phyloP scores from a whole-genome alignment of 2,797 vertebrate species.

The Merluccius polli region DNA sequence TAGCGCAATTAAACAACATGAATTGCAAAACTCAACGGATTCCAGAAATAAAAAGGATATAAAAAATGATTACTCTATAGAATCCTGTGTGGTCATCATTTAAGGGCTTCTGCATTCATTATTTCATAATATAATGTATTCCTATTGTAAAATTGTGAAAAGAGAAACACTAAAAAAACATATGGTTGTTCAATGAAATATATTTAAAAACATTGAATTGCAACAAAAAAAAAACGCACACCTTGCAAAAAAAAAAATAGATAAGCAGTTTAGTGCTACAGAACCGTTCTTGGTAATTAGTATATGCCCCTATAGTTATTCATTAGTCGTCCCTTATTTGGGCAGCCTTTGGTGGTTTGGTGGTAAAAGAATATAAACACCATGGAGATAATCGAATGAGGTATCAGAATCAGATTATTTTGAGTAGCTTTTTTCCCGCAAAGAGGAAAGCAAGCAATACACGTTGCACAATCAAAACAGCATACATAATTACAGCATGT shows the following conservation, averaged over 20 bases:
- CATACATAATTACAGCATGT: slow-evolving; percentile 18
- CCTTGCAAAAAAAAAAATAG: no score
- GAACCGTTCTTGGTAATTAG: no score
- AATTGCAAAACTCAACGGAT: not conserved
- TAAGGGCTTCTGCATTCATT: no score
- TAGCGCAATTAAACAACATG: not conserved
- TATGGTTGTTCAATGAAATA: no score
- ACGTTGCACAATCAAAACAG: slow-evolving; percentile 15
- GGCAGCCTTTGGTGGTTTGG: not conserved
- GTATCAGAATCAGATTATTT: not conserved
- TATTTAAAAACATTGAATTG: no score
- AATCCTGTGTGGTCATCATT: not conserved
- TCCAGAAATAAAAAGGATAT: not conserved
- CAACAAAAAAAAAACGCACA: no score
- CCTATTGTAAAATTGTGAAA: no score
- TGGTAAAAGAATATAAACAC: not conserved
- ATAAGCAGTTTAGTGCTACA: no score
- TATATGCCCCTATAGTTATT: not conserved
- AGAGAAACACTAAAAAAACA: no score
- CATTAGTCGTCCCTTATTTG: not conserved
- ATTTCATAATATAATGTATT: no score
- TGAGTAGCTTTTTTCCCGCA: not conserved
- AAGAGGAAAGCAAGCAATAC: not conserved
- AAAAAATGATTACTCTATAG: not conserved
- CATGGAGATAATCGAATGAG: not conserved